Conservation (phyloP, 2,888 invertebrate genomes). For the Drosophila paracracens region DNA sequence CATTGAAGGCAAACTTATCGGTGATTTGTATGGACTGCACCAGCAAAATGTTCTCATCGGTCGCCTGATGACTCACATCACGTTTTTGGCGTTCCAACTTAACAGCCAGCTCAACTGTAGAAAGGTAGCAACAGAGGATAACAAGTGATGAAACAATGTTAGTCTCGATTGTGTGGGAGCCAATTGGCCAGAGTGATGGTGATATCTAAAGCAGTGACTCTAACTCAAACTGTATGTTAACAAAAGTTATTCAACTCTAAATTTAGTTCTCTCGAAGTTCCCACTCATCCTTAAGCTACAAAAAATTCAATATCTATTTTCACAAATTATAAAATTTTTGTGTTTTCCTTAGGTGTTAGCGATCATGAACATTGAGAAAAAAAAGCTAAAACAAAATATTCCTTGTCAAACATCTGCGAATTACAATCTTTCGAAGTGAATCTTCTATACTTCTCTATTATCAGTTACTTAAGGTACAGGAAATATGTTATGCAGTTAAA, state of each 20-base stretch:
- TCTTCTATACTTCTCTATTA: background rate
- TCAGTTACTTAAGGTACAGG: constrained; percentile 12
- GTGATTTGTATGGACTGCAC: constrained; percentile 97
- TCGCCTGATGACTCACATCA: constrained; percentile 84
- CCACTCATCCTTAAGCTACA: background rate
- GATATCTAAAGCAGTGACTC: constrained; percentile 43
- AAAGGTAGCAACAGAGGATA: constrained; percentile 60
- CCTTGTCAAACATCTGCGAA: background rate
- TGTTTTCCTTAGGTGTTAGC: background rate
- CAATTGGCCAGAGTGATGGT: constrained; percentile 44
- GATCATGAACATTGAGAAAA: background rate
- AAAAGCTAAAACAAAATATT: background rate
- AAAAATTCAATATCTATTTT: background rate
- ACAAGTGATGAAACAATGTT: constrained; percentile 47
- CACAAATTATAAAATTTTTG: background rate
- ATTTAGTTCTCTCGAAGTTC: background rate
- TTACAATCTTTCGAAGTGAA: background rate
- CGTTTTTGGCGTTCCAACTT: constrained; percentile 82
- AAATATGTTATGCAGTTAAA: background rate
- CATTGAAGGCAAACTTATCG: constrained; percentile 95
- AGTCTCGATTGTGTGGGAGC: constrained; percentile 22
- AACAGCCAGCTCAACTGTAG: constrained; percentile 71
- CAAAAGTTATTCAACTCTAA: background rate
- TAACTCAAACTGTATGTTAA: background rate
- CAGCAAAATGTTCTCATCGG: constrained; percentile 93